Conservation (phyloP, 2,888 invertebrate species). For the Scaptomyza cyrtandrae region DNA sequence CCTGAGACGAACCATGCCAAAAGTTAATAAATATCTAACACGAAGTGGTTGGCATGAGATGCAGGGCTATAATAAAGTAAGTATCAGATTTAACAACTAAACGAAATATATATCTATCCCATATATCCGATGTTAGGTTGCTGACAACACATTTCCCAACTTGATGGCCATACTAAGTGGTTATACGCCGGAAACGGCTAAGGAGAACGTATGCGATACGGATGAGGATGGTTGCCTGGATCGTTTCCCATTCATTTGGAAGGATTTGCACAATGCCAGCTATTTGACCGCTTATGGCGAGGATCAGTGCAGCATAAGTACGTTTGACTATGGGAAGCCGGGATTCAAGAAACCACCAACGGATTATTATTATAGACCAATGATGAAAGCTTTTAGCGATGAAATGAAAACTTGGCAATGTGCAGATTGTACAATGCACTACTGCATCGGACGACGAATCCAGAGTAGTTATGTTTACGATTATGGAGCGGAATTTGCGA, state of each 20-base stretch:
- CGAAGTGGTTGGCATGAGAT: conserved; percentile 88
- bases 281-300: conserved; percentile 92
- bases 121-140: conserved; percentile 85
- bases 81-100: not conserved
- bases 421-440: conserved; percentile 73
- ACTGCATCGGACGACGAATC: conserved; percentile 86
- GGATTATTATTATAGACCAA: conserved; percentile 91
- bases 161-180: conserved; percentile 92
- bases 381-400: conserved; percentile 87
- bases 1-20: conserved; percentile 90
- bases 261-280: conserved; percentile 87
- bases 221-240: conserved; percentile 86
- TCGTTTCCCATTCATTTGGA: conserved; percentile 90
- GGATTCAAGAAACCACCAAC: conserved; percentile 90
- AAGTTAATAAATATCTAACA: conserved; percentile 88
- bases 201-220: conserved; percentile 84
- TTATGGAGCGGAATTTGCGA: conserved; percentile 88
- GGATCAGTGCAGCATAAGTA: conserved; percentile 86
- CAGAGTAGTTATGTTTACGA: conserved; percentile 88
- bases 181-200: conserved; percentile 84
- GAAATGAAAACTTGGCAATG: conserved; percentile 65
- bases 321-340: conserved; percentile 88
- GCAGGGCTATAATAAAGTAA: conserved; percentile 89
- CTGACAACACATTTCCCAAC: conserved; percentile 95
- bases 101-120: not conserved